Evolutionary conservation across 2,888 invertebrate genomes (phyloP), one percentile per base, ranked within the genome.

Genomic region (Hemicrepidius hirtus): DNA sequence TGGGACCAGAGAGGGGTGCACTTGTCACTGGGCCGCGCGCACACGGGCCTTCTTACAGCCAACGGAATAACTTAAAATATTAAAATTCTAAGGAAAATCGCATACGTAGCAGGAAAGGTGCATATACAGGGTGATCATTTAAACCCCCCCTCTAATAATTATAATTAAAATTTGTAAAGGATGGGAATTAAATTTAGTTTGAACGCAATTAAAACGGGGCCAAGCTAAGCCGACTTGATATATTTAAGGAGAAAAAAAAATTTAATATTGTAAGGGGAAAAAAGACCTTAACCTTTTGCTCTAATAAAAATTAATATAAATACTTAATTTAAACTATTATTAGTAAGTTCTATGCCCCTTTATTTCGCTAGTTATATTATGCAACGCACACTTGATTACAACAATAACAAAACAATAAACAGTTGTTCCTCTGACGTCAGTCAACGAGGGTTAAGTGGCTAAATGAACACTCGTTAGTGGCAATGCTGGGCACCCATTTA

Each of bases 1-100:
- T 76, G 80, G 82, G 78, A 76, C 78, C 74, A 74, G 78, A 77
- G 76, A 63, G 75, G 74, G 75, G 75, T 69, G 69, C 55, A 83
- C 84, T 83, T 84, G 84, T 83, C 84, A 83, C 82, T 82, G 82
- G 83, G 82, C 80, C 75, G 75, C 74, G 75, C 76, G 74, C 77
- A 75, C 72, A 72, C 72, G 69, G 73, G 71, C 64, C 67, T 67
- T 66, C 74, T 70, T 68, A 62, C 50, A 37, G 67, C 71, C 62
- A 57, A 40, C 72, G 68, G 63, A 68, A 68, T 71, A 70, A 70
- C 64, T 68, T 72, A 68, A 72, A 72, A 72, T 68, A 72, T 68
- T 72, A 68, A 72, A 72, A 60, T 72, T 64, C 44, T 67, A 55
- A 71, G 60, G 63, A 40, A 49, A 67, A 67, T 50, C 59, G 41